Conservation (phyloP, 2,113 vertebrate species). For the Oceanodroma tethys region DNA sequence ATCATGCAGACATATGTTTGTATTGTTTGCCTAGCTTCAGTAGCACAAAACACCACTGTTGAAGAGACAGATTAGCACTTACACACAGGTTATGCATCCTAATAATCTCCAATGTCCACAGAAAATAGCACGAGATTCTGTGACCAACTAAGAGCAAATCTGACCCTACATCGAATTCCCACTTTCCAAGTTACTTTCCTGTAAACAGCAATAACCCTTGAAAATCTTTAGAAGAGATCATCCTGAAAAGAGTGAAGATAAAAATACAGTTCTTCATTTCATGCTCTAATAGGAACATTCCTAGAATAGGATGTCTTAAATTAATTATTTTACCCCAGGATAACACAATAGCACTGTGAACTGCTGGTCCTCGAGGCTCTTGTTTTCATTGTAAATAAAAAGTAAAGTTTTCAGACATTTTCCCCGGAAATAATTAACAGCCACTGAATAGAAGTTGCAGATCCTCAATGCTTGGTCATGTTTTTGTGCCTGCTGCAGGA, state of each 20-base stretch:
- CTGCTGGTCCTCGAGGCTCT: not conserved
- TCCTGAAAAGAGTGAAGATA: not conserved
- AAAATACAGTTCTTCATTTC: not conserved
- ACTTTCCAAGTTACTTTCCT: not conserved
- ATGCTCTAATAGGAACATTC: not conserved
- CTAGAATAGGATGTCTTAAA: not conserved
- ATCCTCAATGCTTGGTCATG: not conserved
- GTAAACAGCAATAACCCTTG: not conserved
- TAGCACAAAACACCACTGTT: rapidly evolving
- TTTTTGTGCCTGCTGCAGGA: not conserved
- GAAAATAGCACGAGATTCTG: not conserved
- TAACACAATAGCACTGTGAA: not conserved
- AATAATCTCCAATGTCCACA: not conserved
- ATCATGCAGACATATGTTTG: not conserved
- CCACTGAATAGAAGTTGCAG: not conserved
- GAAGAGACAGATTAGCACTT: not conserved
- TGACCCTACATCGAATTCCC: not conserved
- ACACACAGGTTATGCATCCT: not conserved
- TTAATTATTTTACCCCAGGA: not conserved
- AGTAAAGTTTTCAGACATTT: not conserved
- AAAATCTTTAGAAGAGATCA: not conserved
- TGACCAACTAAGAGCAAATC: not conserved
- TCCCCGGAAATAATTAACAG: not conserved
- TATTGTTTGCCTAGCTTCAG: not conserved
- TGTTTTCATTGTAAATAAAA: not conserved